Percentiles rank a stretch among this genome's conserved stretches.
phyloP scores from a whole-genome alignment of 2,113 vertebrate species.

The Phrynosoma blainvillii region DNA sequence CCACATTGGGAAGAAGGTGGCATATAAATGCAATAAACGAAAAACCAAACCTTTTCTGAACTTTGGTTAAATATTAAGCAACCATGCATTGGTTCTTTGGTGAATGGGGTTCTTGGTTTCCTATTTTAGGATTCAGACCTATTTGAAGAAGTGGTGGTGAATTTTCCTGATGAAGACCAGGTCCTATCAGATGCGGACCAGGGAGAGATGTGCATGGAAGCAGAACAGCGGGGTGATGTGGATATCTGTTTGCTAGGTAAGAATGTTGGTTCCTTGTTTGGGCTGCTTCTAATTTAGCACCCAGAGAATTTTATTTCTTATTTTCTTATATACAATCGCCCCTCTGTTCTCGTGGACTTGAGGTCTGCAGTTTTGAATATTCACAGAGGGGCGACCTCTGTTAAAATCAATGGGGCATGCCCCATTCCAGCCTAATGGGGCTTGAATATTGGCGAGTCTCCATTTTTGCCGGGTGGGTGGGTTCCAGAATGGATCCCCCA shows the following conservation, averaged over 20 bases:
- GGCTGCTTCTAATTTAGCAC: not conserved
- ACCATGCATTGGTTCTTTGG: not conserved
- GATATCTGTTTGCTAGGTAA: slow-evolving; percentile 34
- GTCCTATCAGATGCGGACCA: slow-evolving; percentile 17
- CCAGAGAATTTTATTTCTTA: not conserved
- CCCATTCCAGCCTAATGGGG: too few relatives aligned
- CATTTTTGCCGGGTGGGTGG: too few relatives aligned
- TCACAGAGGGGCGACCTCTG: too few relatives aligned
- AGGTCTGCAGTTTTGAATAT: too few relatives aligned
- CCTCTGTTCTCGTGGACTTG: too few relatives aligned
- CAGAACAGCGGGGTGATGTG: slow-evolving; percentile 21
- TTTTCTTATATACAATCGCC: not conserved
- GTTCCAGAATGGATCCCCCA: too few relatives aligned
- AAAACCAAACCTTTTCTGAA: too few relatives aligned
- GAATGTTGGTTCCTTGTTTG: not conserved
- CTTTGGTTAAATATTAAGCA: not conserved
- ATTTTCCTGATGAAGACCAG: slow-evolving; percentile 26
- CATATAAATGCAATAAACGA: too few relatives aligned
- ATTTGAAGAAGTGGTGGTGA: slow-evolving; percentile 32
- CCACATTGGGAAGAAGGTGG: too few relatives aligned
- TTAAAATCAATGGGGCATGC: too few relatives aligned
- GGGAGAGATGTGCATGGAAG: not conserved
- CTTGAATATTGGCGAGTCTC: too few relatives aligned
- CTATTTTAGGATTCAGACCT: slow-evolving; percentile 18
- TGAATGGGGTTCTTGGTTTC: not conserved